phyloP scores from a whole-genome alignment of 1,140 invertebrate species.

The Drosophila paulistorum region DNA sequence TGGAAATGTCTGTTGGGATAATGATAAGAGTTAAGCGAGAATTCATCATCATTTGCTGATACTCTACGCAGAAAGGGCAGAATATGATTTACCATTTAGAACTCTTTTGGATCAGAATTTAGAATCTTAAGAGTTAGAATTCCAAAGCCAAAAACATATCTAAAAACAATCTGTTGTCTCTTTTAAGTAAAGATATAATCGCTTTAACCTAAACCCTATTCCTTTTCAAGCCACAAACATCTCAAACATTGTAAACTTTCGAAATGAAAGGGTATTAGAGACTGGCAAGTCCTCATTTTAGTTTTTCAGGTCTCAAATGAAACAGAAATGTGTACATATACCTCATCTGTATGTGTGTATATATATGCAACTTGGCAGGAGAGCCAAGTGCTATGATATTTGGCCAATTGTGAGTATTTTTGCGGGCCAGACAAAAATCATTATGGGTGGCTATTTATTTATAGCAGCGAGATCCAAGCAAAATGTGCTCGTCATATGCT shows the following conservation, averaged over 20 bases:
- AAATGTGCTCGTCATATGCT: constrained; percentile 9
- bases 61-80: background rate
- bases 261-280: no score
- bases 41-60: background rate
- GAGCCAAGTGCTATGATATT: constrained; percentile 20
- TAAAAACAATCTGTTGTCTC: no score
- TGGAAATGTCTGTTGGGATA: background rate
- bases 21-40: background rate
- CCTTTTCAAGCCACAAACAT: no score
- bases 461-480: constrained; percentile 34
- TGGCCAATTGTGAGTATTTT: constrained; percentile 23
- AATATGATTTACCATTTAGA: no score
- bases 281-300: background rate
- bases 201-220: no score
- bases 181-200: no score
- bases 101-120: no score
- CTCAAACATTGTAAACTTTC: no score
- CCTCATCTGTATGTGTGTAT: constrained; percentile 4
- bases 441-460: constrained; percentile 40
- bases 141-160: no score
- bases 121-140: no score
- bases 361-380: constrained; percentile 11
- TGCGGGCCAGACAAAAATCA: constrained; percentile 38
- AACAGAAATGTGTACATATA: background rate
- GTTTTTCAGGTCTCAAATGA: background rate